Evolutionary conservation across 2,888 invertebrate genomes (phyloP), one percentile per base, ranked within the genome.

Genomic region (Diarsia rubi): DNA sequence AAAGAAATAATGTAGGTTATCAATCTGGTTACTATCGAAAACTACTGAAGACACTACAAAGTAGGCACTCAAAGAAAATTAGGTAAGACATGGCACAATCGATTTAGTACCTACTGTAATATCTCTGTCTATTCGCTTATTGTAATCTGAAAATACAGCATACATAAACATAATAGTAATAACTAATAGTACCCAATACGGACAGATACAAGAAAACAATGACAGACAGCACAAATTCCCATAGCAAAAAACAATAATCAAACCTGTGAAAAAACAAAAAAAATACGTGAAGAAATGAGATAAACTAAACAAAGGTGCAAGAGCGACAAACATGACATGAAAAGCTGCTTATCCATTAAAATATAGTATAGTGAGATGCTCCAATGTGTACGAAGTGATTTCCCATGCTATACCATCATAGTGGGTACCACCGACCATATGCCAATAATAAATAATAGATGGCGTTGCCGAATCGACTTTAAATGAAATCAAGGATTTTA

Each of bases 261-360:
- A 52, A 59, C 63, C 44, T 67, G 47, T 76, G 2, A 54, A 54
- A 54, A 27, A 16, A 52, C 42, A 21, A 24, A 49, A 14, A 47
- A 31, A 4, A n/a, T n/a, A 71, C 12, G 5, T 47, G 27, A 68
- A 60, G 16, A 62, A 27, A 70, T 57, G 0, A 21, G 9, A 14
- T n/a, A 57, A 47, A 60, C 72, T 31, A 75, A 63, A 86, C 21
- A 54, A 59, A 69, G 62, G 81, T 86, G 88, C 76, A 42, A 60
- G 74, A 82, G 82, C 84, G 86, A 88, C 88, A 79, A 19, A 80
- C 84, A 86, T 86, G 84, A 84, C 86, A 84, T 80, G 80, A 78
- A 79, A 88, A 86, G 81, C 76, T 78, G 52, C 31, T 62, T 52
- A 76, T 59, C 57, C 67, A 75, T 60, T n/a, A 60, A 45, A 42